Evolutionary conservation across 2,888 invertebrate genomes (phyloP).

Genomic region (Latrodectus elegans): DNA sequence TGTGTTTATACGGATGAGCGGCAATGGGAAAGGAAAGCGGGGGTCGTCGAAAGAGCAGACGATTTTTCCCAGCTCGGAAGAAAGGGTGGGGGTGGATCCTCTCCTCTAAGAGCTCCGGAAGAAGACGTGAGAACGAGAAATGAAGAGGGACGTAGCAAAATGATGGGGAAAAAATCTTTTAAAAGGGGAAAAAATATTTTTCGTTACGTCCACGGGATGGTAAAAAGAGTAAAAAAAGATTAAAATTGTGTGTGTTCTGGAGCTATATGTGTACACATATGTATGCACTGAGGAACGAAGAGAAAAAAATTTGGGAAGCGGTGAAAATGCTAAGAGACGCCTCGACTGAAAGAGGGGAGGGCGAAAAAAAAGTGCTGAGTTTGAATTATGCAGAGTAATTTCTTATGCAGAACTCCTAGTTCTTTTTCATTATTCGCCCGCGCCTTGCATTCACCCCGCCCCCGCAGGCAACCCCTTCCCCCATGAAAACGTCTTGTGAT

Average conservation of each 20-base stretch:
- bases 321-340: slow-evolving; percentile 40
- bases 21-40: slow-evolving; percentile 23
- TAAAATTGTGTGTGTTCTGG: slow-evolving; percentile 44
- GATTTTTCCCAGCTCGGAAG: slow-evolving; percentile 20
- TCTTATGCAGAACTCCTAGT: slow-evolving; percentile 63
- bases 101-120: slow-evolving; percentile 28
- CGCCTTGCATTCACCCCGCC: not conserved
- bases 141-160: slow-evolving; percentile 49
- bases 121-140: slow-evolving; percentile 56
- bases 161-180: slow-evolving; percentile 22
- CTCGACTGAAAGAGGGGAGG: not conserved
- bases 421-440: slow-evolving; percentile 20
- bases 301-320: slow-evolving; percentile 41
- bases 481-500: slow-evolving; percentile 54
- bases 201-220: slow-evolving; percentile 10
- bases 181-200: slow-evolving; percentile 27
- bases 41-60: slow-evolving; percentile 11
- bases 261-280: slow-evolving; percentile 49
- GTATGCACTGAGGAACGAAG: slow-evolving; percentile 19
- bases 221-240: slow-evolving; percentile 58
- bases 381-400: slow-evolving; percentile 69
- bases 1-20: slow-evolving; percentile 59
- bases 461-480: not conserved
- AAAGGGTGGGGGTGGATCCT: slow-evolving; percentile 1
- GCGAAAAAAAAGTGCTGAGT: slow-evolving; percentile 64